Percentiles rank a stretch among this genome's conserved stretches.
Conservation (phyloP, 2,888 invertebrate genomes). For the Pollenia angustigena region DNA sequence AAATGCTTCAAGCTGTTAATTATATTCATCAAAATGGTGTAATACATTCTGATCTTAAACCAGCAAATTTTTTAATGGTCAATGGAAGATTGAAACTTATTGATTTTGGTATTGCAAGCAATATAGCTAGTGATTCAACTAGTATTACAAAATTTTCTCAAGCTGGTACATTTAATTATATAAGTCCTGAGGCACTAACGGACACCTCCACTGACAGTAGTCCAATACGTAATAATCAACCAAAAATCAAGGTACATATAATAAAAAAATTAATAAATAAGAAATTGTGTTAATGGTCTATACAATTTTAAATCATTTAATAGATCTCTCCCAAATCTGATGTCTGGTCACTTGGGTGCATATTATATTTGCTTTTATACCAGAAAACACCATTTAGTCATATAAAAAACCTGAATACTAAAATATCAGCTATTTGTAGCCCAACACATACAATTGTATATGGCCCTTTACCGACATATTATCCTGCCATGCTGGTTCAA, state of each 20-base stretch:
- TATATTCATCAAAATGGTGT: constrained; percentile 96
- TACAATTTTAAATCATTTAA: not conserved
- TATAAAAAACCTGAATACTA: constrained; percentile 89
- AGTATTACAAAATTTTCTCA: constrained; percentile 93
- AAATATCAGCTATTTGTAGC: too few relatives aligned
- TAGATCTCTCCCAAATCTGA: constrained; percentile 96
- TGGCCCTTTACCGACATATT: constrained; percentile 86
- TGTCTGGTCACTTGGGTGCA: constrained; percentile 99
- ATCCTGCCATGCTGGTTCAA: constrained; percentile 83
- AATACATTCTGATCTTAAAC: constrained; percentile 98
- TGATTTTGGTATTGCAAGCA: constrained; percentile 98
- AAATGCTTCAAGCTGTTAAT: constrained; percentile 95
- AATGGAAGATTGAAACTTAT: constrained; percentile 95
- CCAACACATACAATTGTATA: constrained; percentile 90
- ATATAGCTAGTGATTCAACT: constrained; percentile 94
- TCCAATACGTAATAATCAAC: constrained; percentile 84
- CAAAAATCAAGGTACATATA: constrained; percentile 84
- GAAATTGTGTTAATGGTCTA: too few relatives aligned
- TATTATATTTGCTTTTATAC: constrained; percentile 96
- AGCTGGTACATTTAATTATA: constrained; percentile 96
- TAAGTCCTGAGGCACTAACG: constrained; percentile 96
- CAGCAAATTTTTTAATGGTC: constrained; percentile 96
- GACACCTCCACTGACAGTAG: constrained; percentile 86
- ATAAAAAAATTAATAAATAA: too few relatives aligned
- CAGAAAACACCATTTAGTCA: constrained; percentile 96